These are phyloP conservation scores for Calephelis perditalis DNA, from an alignment of 2,888 invertebrate species.

Conservation along the genomic window DNA sequence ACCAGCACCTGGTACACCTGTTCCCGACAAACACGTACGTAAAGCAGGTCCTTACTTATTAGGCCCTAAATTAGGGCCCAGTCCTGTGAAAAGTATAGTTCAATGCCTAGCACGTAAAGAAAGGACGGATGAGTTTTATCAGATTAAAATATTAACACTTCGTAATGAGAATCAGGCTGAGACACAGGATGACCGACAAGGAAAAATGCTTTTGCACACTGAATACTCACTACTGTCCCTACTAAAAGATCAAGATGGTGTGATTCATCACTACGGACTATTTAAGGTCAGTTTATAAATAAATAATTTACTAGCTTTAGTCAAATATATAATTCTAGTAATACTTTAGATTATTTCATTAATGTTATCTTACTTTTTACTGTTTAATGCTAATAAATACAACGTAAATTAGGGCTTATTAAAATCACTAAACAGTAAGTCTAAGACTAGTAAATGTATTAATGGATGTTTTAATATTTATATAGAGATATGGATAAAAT, in stretches of 20 bases:
- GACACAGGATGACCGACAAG: conserved; percentile 85
- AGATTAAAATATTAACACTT: conserved; percentile 81
- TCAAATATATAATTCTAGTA: background rate
- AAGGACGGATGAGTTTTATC: conserved; percentile 81
- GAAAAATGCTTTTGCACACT: conserved; percentile 87
- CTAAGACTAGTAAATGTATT: too few relatives aligned
- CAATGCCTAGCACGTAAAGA: conserved; percentile 86
- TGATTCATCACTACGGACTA: conserved; percentile 86
- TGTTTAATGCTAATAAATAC: too few relatives aligned
- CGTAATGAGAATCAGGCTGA: conserved; percentile 76
- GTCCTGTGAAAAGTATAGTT: conserved; percentile 86
- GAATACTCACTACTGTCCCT: conserved; percentile 85
- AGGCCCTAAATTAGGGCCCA: conserved; percentile 83
- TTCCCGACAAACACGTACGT: conserved; percentile 72
- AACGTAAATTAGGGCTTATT: too few relatives aligned
- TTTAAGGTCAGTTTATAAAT: conserved; percentile 78
- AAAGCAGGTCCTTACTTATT: conserved; percentile 83
- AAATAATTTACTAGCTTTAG: background rate
- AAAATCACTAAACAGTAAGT: too few relatives aligned
- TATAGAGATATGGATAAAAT: too few relatives aligned
- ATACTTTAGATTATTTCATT: too few relatives aligned
- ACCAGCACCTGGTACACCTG: conserved; percentile 71
- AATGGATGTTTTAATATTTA: too few relatives aligned
- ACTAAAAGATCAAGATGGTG: conserved; percentile 83
- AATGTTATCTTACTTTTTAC: too few relatives aligned